These are phyloP conservation scores for Sturnus vulgaris DNA, from an alignment of 2,113 vertebrate species.

Conservation along the genomic window DNA sequence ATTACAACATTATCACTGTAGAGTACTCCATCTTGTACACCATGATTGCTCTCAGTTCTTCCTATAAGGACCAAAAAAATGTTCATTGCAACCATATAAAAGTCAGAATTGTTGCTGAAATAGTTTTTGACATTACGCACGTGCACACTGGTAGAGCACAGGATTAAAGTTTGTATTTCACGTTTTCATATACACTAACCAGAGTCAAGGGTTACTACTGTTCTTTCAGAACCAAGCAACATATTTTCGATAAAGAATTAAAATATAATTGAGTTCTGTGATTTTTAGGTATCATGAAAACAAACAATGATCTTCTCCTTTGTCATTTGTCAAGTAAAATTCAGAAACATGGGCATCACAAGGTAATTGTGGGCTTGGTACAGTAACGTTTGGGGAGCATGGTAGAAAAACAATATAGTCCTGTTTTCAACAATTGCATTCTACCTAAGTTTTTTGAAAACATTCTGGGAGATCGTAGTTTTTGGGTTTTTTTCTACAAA, in stretches of 20 bases:
- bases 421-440: not conserved
- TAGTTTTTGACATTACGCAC: not conserved
- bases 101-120: not conserved
- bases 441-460: not conserved
- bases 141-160: not conserved
- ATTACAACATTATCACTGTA: not conserved
- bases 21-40: not conserved
- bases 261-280: not conserved
- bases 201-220: not conserved
- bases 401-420: not conserved
- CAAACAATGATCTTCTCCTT: not conserved
- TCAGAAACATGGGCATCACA: not conserved
- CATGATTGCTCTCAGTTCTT: not conserved
- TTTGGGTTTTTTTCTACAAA: not conserved
- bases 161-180: not conserved
- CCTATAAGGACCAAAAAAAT: not conserved
- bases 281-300: not conserved
- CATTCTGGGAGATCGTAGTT: not conserved
- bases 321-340: not conserved
- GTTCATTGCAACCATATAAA: not conserved
- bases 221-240: not conserved
- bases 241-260: not conserved
- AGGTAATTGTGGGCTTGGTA: not conserved
- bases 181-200: rapidly evolving
- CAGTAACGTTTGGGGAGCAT: not conserved